phyloP scores from a whole-genome alignment of 1,140 invertebrate species.

The Drosophila sp. region DNA sequence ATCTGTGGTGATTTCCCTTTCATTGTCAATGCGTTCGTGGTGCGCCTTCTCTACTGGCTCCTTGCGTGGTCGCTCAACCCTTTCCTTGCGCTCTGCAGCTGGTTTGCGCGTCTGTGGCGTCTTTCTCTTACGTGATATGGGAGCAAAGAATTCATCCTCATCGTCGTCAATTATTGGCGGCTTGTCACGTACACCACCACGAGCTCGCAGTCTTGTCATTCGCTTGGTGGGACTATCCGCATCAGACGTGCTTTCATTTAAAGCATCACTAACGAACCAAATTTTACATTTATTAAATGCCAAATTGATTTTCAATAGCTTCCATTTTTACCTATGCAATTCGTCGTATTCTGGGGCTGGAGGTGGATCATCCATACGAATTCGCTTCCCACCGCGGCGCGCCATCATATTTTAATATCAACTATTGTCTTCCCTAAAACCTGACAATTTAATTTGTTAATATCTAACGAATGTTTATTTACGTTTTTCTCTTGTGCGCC shows the following conservation, averaged over 20 bases:
- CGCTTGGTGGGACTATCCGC: slow-evolving; percentile 86
- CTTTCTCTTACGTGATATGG: slow-evolving; percentile 75
- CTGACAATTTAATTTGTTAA: background rate
- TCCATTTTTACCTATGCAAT: slow-evolving; percentile 51
- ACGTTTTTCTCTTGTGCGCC: background rate
- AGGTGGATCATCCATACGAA: slow-evolving; percentile 95
- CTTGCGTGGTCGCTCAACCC: slow-evolving; percentile 81
- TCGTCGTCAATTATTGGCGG: slow-evolving; percentile 84
- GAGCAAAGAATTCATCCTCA: slow-evolving; percentile 83
- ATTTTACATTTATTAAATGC: background rate
- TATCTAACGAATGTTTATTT: slow-evolving; percentile 9
- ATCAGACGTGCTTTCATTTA: slow-evolving; percentile 82
- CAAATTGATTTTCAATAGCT: background rate
- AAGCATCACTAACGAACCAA: slow-evolving; percentile 55
- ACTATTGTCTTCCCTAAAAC: background rate
- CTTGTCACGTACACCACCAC: slow-evolving; percentile 84
- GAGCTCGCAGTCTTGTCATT: slow-evolving; percentile 85
- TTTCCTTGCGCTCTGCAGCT: slow-evolving; percentile 85
- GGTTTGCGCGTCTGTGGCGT: slow-evolving; percentile 85
- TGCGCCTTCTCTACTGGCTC: slow-evolving; percentile 83
- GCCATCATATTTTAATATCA: slow-evolving; percentile 87
- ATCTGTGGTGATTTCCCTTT: slow-evolving; percentile 87
- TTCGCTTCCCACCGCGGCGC: slow-evolving; percentile 93
- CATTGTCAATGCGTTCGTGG: slow-evolving; percentile 75
- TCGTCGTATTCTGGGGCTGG: slow-evolving; percentile 90